Evolutionary conservation across 2,888 invertebrate species (phyloP), one percentile per base, ranked within the genome.

Genomic region (Polia nebulosa): DNA sequence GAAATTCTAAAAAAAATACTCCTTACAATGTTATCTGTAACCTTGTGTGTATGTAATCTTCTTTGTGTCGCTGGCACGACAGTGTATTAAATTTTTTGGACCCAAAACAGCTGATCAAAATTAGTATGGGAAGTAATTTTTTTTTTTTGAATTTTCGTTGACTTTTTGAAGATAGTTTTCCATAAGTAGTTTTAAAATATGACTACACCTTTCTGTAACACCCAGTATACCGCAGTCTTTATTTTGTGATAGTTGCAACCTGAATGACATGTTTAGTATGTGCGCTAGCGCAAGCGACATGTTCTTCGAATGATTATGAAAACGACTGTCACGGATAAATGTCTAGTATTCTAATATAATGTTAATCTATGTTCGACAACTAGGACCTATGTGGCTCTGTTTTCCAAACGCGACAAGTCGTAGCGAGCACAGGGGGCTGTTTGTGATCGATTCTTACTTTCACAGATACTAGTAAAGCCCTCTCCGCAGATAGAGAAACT

Each of bases 381-480:
- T 69, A 44, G 67, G 61, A 69, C 67, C 62, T 52, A 39, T 63
- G 29, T 51, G 69, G 70, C 72, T 57, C 58, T 63, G 53, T 60
- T 64, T 66, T 64, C 58, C 60, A 64, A 80, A 56, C 67, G 49
- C 67, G 71, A 76, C 61, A 53, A 57, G 67, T 76, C 71, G 67
- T 66, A 56, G 52, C 52, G 65, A 70, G 57, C 45, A 60, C 34
- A 44, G 72, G 45, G 63, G 64, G 74, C 63, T 72, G 44, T 79
- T 71, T 44, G 62, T 70, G 47, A 72, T 63, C 22, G 62, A 60
- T 55, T 61, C 39, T 72, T 61, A 58, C 62, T 51, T 63, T 52
- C 60, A 57, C 79, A 65, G 79, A 83, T 84, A 85, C 81, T 78
- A 76, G 85, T 91, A 89, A 92, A 92, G 90, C 91, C 92, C 90